Evolutionary conservation across 1,140 invertebrate species (phyloP), one percentile per base, ranked within the genome.

Genomic region (Papilio dardanus): DNA sequence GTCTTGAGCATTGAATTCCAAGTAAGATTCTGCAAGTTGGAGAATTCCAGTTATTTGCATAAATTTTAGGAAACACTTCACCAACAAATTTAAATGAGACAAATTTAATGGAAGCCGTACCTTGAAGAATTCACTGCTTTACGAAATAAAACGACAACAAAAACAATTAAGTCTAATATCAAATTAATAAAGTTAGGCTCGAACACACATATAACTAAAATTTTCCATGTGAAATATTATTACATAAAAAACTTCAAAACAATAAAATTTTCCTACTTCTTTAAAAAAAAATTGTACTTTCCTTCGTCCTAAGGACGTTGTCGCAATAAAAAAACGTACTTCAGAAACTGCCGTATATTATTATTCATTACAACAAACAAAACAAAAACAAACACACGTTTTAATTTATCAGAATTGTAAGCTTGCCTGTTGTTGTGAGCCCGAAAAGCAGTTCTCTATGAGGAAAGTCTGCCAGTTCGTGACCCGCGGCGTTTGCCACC

Each of bases 401-500:
- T 21, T 5, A 33, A 66, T 19, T n/a, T 16, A 33, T 19, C n/a
- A 30, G n/a, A 30, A 16, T 67, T 16, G 14, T 31, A 4, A 69
- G 7, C 31, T 81, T 84, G 93, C 93, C 93, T 76, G 94, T 94
- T 30, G 96, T 95, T 31, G 96, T 97, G 8, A 97, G 94, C 71
- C 96, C 96, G 87, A 97, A 97, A 31, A 97, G 92, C 42, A 97
- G 94, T 89, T 97, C 96, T 73, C 96, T 94, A 78, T 96, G 95
- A n/a, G 96, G 96, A 89, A 98, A 97, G 89, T 98, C 97, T 24
- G 98, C 96, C 54, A 97, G 94, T 91, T 97, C 96, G 85, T 95
- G 95, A 54, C 97, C 97, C 71, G 95, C 95, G 74, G 95, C 94
- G 79, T 94, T 95, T 35, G 94, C 92, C 30, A 94, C 92, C 1